Percentiles rank a stretch among this genome's conserved stretches.
Conservation (phyloP, 2,888 invertebrate species). For the Aspidapion aeneum region DNA sequence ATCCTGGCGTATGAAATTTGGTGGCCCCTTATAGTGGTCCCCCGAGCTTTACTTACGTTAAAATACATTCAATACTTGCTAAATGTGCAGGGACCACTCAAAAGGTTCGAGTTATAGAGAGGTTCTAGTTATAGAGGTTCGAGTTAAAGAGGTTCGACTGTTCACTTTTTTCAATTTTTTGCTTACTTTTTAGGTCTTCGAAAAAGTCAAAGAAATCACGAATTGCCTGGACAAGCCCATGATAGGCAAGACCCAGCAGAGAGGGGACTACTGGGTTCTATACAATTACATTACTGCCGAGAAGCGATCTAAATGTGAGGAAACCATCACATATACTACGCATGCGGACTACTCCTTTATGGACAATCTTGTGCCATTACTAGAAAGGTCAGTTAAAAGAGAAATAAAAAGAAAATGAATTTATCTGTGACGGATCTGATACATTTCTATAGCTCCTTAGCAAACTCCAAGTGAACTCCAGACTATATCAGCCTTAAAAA, state of each 20-base stretch:
- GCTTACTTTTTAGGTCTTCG: slow-evolving; percentile 22
- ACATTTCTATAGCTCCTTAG: too few relatives aligned
- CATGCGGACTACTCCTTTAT: slow-evolving; percentile 90
- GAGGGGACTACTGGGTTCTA: slow-evolving; percentile 74
- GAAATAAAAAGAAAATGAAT: too few relatives aligned
- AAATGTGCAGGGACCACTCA: too few relatives aligned
- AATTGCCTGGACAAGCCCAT: slow-evolving; percentile 44
- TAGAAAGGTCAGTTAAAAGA: slow-evolving; percentile 54
- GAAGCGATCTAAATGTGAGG: slow-evolving; percentile 65
- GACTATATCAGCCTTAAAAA: too few relatives aligned
- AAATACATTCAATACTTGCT: too few relatives aligned
- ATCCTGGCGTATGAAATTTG: too few relatives aligned
- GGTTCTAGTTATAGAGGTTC: too few relatives aligned
- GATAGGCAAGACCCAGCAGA: slow-evolving; percentile 44
- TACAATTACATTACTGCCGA: slow-evolving; percentile 81
- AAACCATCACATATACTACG: slow-evolving; percentile 87
- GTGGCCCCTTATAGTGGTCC: too few relatives aligned
- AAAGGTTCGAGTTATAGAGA: too few relatives aligned
- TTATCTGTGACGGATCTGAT: too few relatives aligned
- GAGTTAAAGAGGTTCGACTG: background rate
- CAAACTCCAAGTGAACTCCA: too few relatives aligned
- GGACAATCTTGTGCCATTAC: slow-evolving; percentile 80
- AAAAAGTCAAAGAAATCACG: slow-evolving; percentile 40
- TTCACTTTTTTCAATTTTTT: background rate
- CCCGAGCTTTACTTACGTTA: too few relatives aligned